Evolutionary conservation across 2,113 vertebrate genomes (phyloP).

Genomic region (Hydropotes inermis): DNA sequence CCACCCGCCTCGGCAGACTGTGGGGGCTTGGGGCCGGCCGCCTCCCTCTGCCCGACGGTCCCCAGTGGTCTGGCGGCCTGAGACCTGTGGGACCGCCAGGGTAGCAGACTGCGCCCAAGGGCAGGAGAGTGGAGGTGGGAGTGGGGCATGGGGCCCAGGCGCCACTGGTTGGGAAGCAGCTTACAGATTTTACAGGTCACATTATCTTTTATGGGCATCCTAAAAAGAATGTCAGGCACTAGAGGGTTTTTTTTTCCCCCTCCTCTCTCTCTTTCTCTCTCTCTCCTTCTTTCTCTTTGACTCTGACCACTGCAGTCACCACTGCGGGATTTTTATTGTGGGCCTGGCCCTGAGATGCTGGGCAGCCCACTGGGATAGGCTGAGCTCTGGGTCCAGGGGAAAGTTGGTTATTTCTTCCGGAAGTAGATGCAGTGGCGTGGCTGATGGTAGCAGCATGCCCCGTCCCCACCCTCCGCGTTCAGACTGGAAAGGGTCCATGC

Average conservation of each 20-base stretch:
- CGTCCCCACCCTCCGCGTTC: no score
- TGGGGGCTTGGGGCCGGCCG: neutral
- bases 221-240: slow-evolving; percentile 86
- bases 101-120: neutral
- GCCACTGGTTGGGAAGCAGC: slow-evolving; percentile 75
- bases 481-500: accelerated
- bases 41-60: neutral
- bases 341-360: neutral
- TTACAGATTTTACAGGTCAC: slow-evolving; percentile 84
- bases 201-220: slow-evolving; percentile 87
- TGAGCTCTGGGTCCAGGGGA: neutral
- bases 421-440: accelerated
- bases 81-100: neutral
- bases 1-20: no score
- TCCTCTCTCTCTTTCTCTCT: neutral
- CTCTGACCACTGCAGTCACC: slow-evolving; percentile 70
- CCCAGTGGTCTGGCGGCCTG: neutral
- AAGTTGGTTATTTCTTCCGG: neutral
- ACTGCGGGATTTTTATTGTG: slow-evolving; percentile 71
- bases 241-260: slow-evolving; percentile 46
- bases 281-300: neutral
- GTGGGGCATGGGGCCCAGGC: neutral
- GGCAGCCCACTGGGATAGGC: neutral
- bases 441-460: accelerated
- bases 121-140: neutral